Base-by-base conservation (phyloP, 2,797 vertebrate species). In the Acipenser ruthenus region DNA sequence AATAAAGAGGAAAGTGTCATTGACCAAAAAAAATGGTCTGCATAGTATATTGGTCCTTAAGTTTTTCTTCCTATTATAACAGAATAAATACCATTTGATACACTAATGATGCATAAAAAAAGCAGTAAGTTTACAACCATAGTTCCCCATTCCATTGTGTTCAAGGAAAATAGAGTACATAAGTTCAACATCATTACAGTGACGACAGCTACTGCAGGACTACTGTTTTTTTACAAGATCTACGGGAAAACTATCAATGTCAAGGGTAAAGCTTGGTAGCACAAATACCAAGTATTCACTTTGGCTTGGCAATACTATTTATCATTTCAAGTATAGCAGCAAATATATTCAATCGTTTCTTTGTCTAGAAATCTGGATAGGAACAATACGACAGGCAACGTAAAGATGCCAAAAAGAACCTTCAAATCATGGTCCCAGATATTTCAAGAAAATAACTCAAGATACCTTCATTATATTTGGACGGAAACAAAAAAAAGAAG, bases 401-500 rank as follows among this genome's bases (percentile, higher is more conserved):
- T 77, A 76, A 77, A 74, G 71, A 70, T 71, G 72, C 69, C 65
- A 77, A 69, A 70, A 82, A 75, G 74, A 67, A 71, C 75, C 76
- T 77, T 75, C 65, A 7, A 0, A 73, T 70, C 77, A 82, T 78
- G 73, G 77, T 84, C 82, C 83, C 79, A 84, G 71, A 77, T 67
- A 86, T 77, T 82, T 72, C 77, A 78, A 74, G 70, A 81, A 77
- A 50, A 61, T 55, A 67, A 75, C 79, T 79, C 68, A 10, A 58
- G 55, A 11, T 58, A 73, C 72, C 70, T 80, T 74, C 72, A 81
- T 73, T 81, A 84, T 78, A 73, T 81, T 74, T 73, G 81, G 73
- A 71, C 82, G 74, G 73, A 77, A 75, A 75, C 63, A 62, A 68
- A 73, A 71, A 83, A 79, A 77, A 78, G 73, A 72, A 76, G 80